These are phyloP conservation scores for Pararge aegeria DNA, from an alignment of 1,140 invertebrate species.

Conservation along the genomic window DNA sequence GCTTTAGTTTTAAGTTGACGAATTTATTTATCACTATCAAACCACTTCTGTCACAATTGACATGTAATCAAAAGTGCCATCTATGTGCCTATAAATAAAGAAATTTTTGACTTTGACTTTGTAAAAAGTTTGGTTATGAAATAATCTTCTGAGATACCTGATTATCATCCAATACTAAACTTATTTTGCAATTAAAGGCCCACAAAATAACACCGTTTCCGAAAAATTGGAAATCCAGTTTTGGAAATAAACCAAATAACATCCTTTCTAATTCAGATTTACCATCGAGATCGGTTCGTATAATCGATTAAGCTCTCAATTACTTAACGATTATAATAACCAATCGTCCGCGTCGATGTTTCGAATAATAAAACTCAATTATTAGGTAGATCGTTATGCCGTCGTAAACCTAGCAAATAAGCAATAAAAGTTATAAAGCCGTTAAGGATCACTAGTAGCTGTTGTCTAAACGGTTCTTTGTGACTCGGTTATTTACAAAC, in stretches of 20 bases:
- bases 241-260: conserved; percentile 12
- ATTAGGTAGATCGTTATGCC: conserved; percentile 24
- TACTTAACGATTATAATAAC: conserved; percentile 42
- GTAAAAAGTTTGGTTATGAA: too few species aligned
- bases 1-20: too few species aligned
- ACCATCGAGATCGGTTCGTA: conserved; percentile 29
- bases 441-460: neutral
- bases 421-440: conserved; percentile 1
- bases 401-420: conserved; percentile 28
- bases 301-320: conserved; percentile 51
- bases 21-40: too few species aligned
- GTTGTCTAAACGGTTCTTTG: neutral
- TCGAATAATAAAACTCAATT: conserved; percentile 26
- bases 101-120: too few species aligned
- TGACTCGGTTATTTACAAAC: neutral
- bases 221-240: neutral
- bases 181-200: too few species aligned
- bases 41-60: too few species aligned
- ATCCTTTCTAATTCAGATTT: conserved; percentile 37
- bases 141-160: too few species aligned
- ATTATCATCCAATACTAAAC: too few species aligned
- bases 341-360: conserved; percentile 17
- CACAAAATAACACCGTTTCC: too few species aligned
- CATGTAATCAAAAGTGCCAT: too few species aligned
- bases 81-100: too few species aligned